Conservation (phyloP, 2,797 vertebrate genomes). For the Falco novaeseelandiae region DNA sequence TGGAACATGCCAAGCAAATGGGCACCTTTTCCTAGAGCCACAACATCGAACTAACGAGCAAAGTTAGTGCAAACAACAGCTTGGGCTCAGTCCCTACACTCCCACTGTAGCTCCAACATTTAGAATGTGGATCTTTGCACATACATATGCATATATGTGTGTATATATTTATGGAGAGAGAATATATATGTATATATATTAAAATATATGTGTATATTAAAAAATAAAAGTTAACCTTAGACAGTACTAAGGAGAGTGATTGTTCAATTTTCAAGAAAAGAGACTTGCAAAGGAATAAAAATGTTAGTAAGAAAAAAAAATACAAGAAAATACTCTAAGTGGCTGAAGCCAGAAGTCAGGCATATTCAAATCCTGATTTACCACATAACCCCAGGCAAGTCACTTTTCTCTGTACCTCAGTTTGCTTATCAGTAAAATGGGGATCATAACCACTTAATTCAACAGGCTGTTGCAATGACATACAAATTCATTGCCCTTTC, state of each 20-base stretch:
- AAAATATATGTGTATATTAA: not conserved
- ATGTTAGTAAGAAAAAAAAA: not conserved
- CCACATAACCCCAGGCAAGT: not conserved
- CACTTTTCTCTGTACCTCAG: not conserved
- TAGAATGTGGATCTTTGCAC: not conserved
- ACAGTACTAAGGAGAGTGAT: not conserved
- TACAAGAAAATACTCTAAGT: not conserved
- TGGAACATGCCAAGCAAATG: slow-evolving; percentile 65
- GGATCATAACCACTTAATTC: not conserved
- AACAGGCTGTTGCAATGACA: slow-evolving; percentile 19
- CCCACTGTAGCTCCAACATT: not conserved
- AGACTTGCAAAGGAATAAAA: not conserved
- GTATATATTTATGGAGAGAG: no score
- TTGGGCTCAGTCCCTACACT: not conserved
- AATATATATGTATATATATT: no score
- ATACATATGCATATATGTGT: not conserved
- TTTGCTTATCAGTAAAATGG: not conserved
- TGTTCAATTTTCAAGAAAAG: not conserved
- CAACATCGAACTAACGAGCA: slow-evolving; percentile 17
- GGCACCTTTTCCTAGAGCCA: slow-evolving; percentile 56
- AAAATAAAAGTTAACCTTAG: not conserved
- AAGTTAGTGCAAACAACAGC: not conserved
- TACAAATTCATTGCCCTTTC: slow-evolving; percentile 13
- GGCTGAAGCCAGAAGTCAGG: not conserved
- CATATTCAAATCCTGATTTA: not conserved